Evolutionary conservation across 2,797 vertebrate species (phyloP).

Genomic region (Peromyscus nudipes): DNA sequence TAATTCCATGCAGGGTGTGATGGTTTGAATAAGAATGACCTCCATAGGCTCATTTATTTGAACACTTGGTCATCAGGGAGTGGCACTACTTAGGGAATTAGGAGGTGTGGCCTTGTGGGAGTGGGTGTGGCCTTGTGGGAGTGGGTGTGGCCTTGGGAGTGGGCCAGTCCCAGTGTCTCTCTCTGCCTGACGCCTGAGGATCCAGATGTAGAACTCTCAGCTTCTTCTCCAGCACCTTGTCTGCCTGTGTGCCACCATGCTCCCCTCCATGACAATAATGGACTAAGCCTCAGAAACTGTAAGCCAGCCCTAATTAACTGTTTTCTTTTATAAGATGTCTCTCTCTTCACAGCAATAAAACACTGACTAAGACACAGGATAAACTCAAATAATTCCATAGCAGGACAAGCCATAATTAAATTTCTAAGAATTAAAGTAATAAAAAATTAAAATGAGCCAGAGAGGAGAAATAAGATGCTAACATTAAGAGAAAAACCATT

Average conservation of each 20-base stretch:
- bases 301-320: neutral
- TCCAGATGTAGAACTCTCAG: neutral
- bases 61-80: neutral
- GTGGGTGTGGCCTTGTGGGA: neutral
- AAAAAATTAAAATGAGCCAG: neutral
- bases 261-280: neutral
- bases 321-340: neutral
- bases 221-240: neutral
- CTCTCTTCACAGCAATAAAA: neutral
- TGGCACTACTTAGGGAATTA: neutral
- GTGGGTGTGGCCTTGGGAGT: neutral
- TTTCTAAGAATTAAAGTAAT: slow-evolving; percentile 6
- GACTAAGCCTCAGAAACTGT: neutral
- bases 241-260: neutral
- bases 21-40: neutral
- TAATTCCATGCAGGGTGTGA: neutral
- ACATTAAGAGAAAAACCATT: neutral
- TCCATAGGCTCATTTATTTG: neutral
- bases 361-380: no score
- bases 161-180: neutral
- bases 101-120: neutral
- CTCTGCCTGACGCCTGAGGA: neutral
- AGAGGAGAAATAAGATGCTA: neutral
- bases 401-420: neutral
- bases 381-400: neutral